These are phyloP conservation scores for Ascidia mentula DNA, from an alignment of 23 tunicate species.

Conservation along the genomic window DNA sequence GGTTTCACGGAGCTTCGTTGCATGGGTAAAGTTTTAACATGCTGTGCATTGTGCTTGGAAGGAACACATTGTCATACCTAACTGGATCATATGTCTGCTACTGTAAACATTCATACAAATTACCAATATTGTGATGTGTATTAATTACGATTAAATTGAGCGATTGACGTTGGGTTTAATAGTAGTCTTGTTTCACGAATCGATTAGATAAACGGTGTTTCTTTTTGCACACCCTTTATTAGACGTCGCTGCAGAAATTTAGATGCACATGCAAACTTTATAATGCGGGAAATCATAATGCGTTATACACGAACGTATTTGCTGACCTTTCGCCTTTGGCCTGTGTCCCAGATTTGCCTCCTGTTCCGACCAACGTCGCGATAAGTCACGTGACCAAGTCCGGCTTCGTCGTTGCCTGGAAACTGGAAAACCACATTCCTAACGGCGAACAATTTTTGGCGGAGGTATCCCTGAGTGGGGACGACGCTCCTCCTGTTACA, in stretches of 20 bases:
- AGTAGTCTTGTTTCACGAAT: no score
- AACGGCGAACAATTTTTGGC: constrained; percentile 4
- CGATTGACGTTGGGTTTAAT: no score
- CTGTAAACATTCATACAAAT: no score
- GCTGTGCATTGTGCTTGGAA: no score
- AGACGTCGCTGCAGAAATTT: no score
- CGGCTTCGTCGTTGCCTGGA: background rate
- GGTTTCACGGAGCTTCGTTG: background rate
- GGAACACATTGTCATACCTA: no score
- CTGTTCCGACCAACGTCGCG: background rate
- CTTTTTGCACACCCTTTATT: no score
- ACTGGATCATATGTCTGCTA: no score
- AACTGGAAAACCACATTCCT: background rate
- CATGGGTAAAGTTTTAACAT: constrained; percentile 5
- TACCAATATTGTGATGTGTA: no score
- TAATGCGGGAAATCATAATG: background rate
- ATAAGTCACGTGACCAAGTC: background rate
- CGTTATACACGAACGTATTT: background rate
- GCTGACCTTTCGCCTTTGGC: background rate
- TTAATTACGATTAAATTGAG: no score
- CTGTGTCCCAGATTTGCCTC: background rate
- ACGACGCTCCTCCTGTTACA: background rate
- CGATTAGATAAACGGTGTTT: no score
- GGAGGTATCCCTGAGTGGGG: background rate
- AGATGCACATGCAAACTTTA: background rate